Evolutionary conservation across 2,888 invertebrate genomes (phyloP).

Genomic region (Ennomos fuscantarius): DNA sequence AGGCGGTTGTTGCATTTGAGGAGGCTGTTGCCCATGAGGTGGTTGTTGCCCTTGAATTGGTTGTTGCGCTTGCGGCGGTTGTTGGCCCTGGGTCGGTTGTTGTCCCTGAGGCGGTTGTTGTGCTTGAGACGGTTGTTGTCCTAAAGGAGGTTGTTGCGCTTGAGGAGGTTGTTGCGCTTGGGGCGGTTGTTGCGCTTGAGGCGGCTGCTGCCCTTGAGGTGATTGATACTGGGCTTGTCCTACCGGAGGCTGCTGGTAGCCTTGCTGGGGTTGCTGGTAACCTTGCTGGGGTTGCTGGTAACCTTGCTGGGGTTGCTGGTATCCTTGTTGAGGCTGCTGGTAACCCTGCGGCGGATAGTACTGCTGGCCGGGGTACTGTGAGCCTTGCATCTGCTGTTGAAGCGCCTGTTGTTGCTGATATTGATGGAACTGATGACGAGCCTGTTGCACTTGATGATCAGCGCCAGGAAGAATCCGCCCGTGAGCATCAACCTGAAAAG

Average conservation of each 20-base stretch:
- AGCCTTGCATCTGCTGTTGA: conserved; percentile 36
- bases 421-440: conserved; percentile 59
- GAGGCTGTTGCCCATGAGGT: conserved; percentile 27
- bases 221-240: conserved; percentile 29
- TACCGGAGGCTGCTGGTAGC: conserved; percentile 49
- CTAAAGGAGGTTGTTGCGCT: conserved; percentile 39
- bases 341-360: conserved; percentile 38
- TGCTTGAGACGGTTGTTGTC: conserved; percentile 45
- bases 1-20: conserved; percentile 41
- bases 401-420: conserved; percentile 58
- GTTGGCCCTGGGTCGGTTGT: conserved; percentile 38
- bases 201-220: conserved; percentile 36
- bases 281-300: conserved; percentile 37
- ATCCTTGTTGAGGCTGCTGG: conserved; percentile 35
- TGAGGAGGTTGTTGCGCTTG: conserved; percentile 46
- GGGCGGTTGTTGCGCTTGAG: conserved; percentile 27
- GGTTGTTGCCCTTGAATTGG: conserved; percentile 34
- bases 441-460: conserved; percentile 72
- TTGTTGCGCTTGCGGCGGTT: conserved; percentile 27
- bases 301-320: conserved; percentile 42
- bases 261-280: conserved; percentile 42
- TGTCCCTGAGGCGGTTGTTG: conserved; percentile 39
- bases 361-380: conserved; percentile 45
- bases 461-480: conserved; percentile 73
- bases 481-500: conserved; percentile 67